A percentile compares a stretch with the other conserved stretches of the same genome.
phyloP scores from a whole-genome alignment of 35 echinoderm and acorn worm species.

The Holothuria glaberrima region DNA sequence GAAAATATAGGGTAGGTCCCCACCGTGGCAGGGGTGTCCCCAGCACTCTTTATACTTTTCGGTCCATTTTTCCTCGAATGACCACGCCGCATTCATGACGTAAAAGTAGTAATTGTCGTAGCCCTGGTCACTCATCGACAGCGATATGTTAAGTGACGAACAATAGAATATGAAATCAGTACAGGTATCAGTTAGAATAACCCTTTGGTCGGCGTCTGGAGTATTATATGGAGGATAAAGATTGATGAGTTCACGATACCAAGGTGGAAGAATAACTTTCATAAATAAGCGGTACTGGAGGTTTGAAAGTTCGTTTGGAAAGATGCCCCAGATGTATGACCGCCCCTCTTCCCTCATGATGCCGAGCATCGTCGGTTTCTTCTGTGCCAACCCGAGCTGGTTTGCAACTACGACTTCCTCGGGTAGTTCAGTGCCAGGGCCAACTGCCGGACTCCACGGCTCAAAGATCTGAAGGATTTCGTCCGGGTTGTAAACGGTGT shows the following conservation, averaged over 20 bases:
- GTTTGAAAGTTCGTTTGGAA: constrained; percentile 30
- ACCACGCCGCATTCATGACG: constrained; percentile 52
- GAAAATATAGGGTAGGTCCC: constrained; percentile 63
- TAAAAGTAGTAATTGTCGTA: constrained; percentile 47
- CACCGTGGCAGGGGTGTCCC: constrained; percentile 60
- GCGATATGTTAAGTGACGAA: constrained; percentile 13
- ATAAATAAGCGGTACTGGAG: constrained; percentile 21
- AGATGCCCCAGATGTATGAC: constrained; percentile 51
- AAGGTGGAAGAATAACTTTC: constrained; percentile 23
- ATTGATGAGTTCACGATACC: constrained; percentile 26
- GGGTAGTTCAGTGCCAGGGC: constrained; percentile 21
- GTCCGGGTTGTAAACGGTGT: constrained; percentile 46
- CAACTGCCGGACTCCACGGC: constrained; percentile 63
- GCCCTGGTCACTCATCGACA: constrained; percentile 43
- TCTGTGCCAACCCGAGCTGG: constrained; percentile 31
- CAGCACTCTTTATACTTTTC: constrained; percentile 22
- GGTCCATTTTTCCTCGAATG: constrained; percentile 54
- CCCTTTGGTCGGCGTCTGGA: constrained; percentile 30
- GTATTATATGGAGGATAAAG: constrained; percentile 15
- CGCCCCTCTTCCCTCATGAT: constrained; percentile 40
- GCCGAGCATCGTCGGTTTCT: constrained; percentile 65
- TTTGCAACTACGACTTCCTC: constrained; percentile 51
- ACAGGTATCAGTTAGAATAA: constrained; percentile 1
- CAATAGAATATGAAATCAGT: constrained; percentile 65
- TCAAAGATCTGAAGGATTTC: constrained; percentile 66